phyloP scores from a whole-genome alignment of 2,888 invertebrate genomes.

The Drosophila histrio region DNA sequence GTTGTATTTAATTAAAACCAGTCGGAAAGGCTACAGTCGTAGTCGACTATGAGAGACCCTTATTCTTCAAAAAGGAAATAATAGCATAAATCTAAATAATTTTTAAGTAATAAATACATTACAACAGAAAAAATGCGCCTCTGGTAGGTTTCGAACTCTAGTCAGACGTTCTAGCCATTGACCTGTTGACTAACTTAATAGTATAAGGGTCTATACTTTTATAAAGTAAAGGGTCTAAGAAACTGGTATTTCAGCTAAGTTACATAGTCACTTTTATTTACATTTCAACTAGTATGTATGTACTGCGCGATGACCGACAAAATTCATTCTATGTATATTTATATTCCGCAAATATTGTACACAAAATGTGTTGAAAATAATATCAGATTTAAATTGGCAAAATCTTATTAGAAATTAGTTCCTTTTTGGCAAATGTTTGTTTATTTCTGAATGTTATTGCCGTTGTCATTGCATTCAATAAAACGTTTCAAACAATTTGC shows the following conservation, averaged over 20 bases:
- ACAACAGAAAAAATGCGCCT: too few relatives aligned
- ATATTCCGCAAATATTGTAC: constrained; percentile 31
- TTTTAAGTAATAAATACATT: too few relatives aligned
- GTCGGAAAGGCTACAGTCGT: too few relatives aligned
- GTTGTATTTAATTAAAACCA: constrained; percentile 54
- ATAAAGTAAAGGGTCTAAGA: constrained; percentile 26
- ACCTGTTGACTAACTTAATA: too few relatives aligned
- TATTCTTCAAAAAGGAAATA: too few relatives aligned
- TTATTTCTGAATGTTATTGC: constrained; percentile 28
- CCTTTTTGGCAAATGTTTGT: constrained; percentile 69
- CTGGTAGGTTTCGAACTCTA: too few relatives aligned
- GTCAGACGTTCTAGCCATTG: too few relatives aligned
- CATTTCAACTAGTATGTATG: constrained; percentile 23
- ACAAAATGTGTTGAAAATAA: constrained; percentile 33
- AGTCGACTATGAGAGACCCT: too few relatives aligned
- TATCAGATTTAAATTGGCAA: constrained; percentile 69
- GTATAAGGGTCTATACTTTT: too few relatives aligned
- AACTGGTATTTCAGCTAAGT: constrained; percentile 28
- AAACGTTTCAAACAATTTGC: constrained; percentile 39
- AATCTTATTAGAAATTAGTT: constrained; percentile 77
- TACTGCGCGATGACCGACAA: constrained; percentile 18
- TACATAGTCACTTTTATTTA: constrained; percentile 30
- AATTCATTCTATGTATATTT: constrained; percentile 36
- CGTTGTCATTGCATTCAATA: constrained; percentile 52
- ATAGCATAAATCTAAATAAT: too few relatives aligned